Conservation (phyloP, 2,797 vertebrate species). For the Onychomys leucogaster region DNA sequence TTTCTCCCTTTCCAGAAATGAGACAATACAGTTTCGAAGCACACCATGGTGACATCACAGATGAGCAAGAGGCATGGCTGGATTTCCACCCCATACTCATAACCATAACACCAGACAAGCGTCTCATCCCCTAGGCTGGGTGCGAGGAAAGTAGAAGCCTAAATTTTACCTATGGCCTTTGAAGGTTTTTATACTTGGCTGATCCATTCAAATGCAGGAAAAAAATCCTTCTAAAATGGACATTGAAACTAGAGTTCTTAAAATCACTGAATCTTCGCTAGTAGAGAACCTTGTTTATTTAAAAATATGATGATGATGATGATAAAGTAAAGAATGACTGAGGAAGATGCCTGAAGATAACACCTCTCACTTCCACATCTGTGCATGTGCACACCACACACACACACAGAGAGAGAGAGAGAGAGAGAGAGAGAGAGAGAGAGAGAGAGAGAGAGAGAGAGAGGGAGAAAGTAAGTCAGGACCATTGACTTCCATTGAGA, state of each 20-base stretch:
- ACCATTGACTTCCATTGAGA: not conserved
- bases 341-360: not conserved
- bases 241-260: not conserved
- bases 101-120: not conserved
- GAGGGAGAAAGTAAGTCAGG: not conserved
- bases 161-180: not conserved
- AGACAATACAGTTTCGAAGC: not conserved
- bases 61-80: not conserved
- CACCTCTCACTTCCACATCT: not conserved
- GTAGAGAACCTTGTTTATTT: not conserved
- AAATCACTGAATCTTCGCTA: not conserved
- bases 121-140: not conserved
- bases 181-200: not conserved
- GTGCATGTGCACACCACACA: too few species aligned
- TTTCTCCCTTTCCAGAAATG: conserved; percentile 20
- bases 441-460: too few species aligned
- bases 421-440: too few species aligned
- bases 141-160: not conserved
- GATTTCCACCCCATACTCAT: not conserved
- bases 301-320: not conserved
- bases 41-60: accelerated
- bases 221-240: conserved; percentile 5
- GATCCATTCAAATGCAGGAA: not conserved
- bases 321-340: not conserved
- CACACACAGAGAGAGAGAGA: too few species aligned